These are phyloP conservation scores for Eupeodes latifasciatus DNA, from an alignment of 2,888 invertebrate genomes.

Conservation along the genomic window DNA sequence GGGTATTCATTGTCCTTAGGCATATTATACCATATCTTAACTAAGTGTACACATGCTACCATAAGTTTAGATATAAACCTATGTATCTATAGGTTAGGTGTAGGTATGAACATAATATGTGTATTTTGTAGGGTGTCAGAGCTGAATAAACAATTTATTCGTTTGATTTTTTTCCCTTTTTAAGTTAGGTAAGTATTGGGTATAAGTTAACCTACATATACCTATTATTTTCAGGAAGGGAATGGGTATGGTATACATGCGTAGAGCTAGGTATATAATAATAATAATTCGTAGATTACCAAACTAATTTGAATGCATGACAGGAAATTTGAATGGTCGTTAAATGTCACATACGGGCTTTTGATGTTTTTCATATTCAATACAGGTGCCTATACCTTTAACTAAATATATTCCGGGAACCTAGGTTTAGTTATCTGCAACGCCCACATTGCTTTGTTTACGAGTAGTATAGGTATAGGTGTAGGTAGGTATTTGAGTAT, in stretches of 20 bases:
- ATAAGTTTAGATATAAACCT: too few relatives aligned
- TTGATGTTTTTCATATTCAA: constrained; percentile 20
- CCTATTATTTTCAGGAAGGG: background rate
- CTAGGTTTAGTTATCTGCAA: background rate
- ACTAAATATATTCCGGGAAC: too few relatives aligned
- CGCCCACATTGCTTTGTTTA: background rate
- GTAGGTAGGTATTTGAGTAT: background rate
- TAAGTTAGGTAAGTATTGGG: background rate
- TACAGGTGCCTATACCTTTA: background rate
- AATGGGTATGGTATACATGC: background rate
- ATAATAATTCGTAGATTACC: constrained; percentile 36
- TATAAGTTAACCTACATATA: background rate
- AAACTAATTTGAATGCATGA: constrained; percentile 42
- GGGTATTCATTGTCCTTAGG: constrained; percentile 17
- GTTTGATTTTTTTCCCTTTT: constrained; percentile 20
- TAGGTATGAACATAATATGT: too few relatives aligned
- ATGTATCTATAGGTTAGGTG: too few relatives aligned
- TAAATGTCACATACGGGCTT: constrained; percentile 31
- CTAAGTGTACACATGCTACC: too few relatives aligned
- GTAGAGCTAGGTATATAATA: background rate
- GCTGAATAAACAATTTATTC: constrained; percentile 38
- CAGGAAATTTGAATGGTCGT: constrained; percentile 19
- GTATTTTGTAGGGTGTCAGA: constrained; percentile 24
- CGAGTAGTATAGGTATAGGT: background rate
- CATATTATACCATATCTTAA: background rate